A percentile compares a stretch with the other conserved stretches of the same genome.
Evolutionary conservation across 2,113 vertebrate genomes (phyloP).

Genomic region (Rostratula benghalensis): DNA sequence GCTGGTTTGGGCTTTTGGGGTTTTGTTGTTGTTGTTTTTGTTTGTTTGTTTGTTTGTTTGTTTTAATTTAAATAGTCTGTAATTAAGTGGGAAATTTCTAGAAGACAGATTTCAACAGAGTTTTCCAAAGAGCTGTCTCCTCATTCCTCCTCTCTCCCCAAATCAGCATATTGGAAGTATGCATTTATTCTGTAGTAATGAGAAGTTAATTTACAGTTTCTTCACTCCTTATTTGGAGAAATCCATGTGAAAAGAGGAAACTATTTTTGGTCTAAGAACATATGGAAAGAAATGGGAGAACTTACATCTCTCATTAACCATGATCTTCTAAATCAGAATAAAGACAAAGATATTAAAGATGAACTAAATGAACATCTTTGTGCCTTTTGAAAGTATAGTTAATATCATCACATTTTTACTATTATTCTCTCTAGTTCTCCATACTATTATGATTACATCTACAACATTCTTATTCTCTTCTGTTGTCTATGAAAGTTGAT

Average conservation of each 20-base stretch:
- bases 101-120: slow-evolving; percentile 30
- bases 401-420: neutral
- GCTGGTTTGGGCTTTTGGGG: too few relatives aligned
- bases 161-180: slow-evolving; percentile 47
- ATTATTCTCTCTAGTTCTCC: neutral
- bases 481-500: neutral
- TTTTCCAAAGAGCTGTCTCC: slow-evolving; percentile 57
- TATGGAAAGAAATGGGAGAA: slow-evolving; percentile 62
- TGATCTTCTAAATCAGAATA: neutral
- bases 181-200: slow-evolving; percentile 61
- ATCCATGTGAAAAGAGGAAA: slow-evolving; percentile 50
- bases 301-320: slow-evolving; percentile 4
- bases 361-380: neutral
- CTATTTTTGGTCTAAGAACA: slow-evolving; percentile 60
- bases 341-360: slow-evolving; percentile 28
- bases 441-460: neutral
- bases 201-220: slow-evolving; percentile 65
- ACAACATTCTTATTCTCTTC: neutral
- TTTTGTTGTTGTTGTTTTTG: neutral
- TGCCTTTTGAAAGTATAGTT: neutral
- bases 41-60: neutral
- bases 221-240: slow-evolving; percentile 55
- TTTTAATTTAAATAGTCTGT: neutral
- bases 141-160: neutral
- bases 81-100: slow-evolving; percentile 46